These are phyloP conservation scores for Agrotis segetum DNA, from an alignment of 2,888 invertebrate genomes.

Conservation along the genomic window DNA sequence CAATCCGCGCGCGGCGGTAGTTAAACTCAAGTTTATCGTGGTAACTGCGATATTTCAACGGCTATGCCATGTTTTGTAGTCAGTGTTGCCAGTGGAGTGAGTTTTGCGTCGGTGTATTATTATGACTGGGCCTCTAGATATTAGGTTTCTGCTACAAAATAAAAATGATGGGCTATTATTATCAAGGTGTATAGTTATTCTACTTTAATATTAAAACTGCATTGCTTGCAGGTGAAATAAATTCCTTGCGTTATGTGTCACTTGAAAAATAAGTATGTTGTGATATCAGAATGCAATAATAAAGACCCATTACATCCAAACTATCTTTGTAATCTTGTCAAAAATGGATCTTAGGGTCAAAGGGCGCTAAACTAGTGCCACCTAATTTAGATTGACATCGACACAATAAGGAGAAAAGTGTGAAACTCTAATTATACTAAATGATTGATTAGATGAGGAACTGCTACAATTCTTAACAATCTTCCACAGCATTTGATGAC, in stretches of 20 bases:
- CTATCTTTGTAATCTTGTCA: too few species aligned
- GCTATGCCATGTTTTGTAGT: constrained; percentile 38
- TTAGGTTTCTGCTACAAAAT: constrained; percentile 6
- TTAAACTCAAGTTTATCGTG: constrained; percentile 63
- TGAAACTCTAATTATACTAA: too few species aligned
- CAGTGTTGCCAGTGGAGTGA: constrained; percentile 48
- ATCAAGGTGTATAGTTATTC: background rate
- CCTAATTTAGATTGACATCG: too few species aligned
- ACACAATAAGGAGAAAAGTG: too few species aligned
- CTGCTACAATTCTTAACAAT: background rate
- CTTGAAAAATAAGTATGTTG: too few species aligned
- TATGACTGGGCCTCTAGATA: constrained; percentile 3
- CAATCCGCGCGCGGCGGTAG: constrained; percentile 45
- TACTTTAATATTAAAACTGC: background rate
- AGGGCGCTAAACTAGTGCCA: too few species aligned
- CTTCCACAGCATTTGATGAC: background rate
- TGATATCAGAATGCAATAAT: too few species aligned
- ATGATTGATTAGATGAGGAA: background rate
- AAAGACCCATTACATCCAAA: too few species aligned
- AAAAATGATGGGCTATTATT: background rate
- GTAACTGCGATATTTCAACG: constrained; percentile 56
- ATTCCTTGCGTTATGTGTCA: too few species aligned
- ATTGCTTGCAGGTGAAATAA: background rate
- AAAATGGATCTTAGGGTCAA: too few species aligned
- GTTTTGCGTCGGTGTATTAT: constrained; percentile 25